These are phyloP conservation scores for Drosophila sordidula DNA, from an alignment of 2,888 invertebrate species.

Conservation along the genomic window DNA sequence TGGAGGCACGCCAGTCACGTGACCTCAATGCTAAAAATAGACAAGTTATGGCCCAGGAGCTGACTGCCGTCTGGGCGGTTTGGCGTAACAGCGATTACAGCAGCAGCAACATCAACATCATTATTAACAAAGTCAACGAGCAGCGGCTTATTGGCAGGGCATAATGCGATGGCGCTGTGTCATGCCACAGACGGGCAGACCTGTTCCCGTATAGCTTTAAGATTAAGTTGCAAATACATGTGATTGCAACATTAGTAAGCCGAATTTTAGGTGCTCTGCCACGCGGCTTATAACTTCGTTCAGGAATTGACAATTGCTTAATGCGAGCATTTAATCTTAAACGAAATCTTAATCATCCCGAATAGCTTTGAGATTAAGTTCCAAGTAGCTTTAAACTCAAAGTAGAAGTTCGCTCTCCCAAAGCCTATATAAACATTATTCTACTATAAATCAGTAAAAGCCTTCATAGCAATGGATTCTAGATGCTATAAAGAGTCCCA, in stretches of 20 bases:
- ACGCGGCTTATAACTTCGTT: not conserved
- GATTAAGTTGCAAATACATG: constrained; percentile 40
- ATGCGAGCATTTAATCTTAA: too few species aligned
- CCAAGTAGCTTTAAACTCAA: constrained; percentile 3
- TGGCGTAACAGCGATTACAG: constrained; percentile 36
- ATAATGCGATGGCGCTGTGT: constrained; percentile 66
- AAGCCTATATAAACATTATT: too few species aligned
- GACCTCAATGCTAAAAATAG: constrained; percentile 67
- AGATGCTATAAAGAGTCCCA: too few species aligned
- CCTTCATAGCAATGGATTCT: too few species aligned
- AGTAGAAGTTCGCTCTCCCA: too few species aligned
- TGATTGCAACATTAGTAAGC: not conserved
- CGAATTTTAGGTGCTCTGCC: constrained; percentile 35
- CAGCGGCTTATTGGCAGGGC: constrained; percentile 60
- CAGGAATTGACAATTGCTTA: too few species aligned
- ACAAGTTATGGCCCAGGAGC: constrained; percentile 14
- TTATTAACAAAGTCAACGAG: constrained; percentile 76
- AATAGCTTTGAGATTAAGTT: constrained; percentile 44
- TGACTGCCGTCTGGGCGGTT: constrained; percentile 4
- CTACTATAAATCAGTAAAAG: too few species aligned
- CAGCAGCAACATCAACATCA: constrained; percentile 57
- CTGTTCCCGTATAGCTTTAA: constrained; percentile 31
- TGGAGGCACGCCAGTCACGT: constrained; percentile 57
- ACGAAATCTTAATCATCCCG: not conserved
- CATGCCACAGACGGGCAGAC: constrained; percentile 25